Percentiles rank a stretch among this genome's conserved stretches.
phyloP scores from a whole-genome alignment of 2,888 invertebrate genomes.

The Drosophila robusta region DNA sequence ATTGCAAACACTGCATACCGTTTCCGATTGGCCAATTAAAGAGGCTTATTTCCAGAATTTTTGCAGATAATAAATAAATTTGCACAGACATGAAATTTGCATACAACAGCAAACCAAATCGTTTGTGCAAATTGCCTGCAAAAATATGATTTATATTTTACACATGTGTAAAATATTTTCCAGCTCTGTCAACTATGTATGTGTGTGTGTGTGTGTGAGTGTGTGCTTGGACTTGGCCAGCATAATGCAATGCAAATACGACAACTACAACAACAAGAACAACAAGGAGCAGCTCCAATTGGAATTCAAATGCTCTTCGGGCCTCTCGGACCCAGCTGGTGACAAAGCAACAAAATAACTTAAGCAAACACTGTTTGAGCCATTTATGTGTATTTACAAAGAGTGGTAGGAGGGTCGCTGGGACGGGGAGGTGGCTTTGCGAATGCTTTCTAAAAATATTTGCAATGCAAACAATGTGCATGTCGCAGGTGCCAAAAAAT shows the following conservation, averaged over 20 bases:
- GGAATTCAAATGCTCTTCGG: constrained; percentile 42
- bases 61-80: constrained; percentile 60
- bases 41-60: constrained; percentile 36
- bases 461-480: constrained; percentile 64
- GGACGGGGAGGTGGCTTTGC: not conserved
- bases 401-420: not conserved
- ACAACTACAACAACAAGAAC: constrained; percentile 32
- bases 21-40: constrained; percentile 40
- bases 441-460: constrained; percentile 68
- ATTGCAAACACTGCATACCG: constrained; percentile 14
- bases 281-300: constrained; percentile 38
- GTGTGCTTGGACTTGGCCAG: constrained; percentile 7
- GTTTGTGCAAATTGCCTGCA: constrained; percentile 74
- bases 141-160: constrained; percentile 77
- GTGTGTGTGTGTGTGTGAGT: constrained; percentile 11
- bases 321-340: constrained; percentile 56
- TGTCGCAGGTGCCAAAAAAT: constrained; percentile 65
- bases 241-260: constrained; percentile 76
- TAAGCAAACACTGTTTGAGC: constrained; percentile 62
- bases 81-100: constrained; percentile 30
- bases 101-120: constrained; percentile 61
- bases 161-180: constrained; percentile 64
- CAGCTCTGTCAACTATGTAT: constrained; percentile 16
- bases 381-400: constrained; percentile 38
- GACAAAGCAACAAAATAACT: constrained; percentile 68